These are phyloP conservation scores for Sebastes steindachneri DNA, from an alignment of 2,797 vertebrate genomes.

Conservation along the genomic window DNA sequence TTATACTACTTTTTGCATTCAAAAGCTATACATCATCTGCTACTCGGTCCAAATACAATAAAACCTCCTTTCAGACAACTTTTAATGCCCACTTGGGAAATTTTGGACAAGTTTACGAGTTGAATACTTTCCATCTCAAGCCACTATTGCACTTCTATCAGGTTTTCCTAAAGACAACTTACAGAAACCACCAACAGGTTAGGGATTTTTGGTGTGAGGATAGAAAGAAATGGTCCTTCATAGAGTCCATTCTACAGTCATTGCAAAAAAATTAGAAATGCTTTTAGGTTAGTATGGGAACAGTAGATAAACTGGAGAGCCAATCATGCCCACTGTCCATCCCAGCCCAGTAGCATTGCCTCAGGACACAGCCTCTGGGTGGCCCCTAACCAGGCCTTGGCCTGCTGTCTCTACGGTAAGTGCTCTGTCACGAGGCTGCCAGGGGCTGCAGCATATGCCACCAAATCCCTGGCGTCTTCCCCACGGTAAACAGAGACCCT, in stretches of 20 bases:
- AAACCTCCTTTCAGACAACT: background rate
- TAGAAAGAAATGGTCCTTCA: background rate
- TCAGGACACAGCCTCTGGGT: slow-evolving; percentile 80
- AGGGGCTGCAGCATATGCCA: slow-evolving; percentile 86
- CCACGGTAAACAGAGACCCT: slow-evolving; percentile 81
- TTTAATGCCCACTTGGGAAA: background rate
- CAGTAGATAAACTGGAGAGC: slow-evolving; percentile 56
- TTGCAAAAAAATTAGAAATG: slow-evolving; percentile 31
- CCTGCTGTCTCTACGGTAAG: slow-evolving; percentile 83
- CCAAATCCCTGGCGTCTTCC: slow-evolving; percentile 81
- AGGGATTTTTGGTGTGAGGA: background rate
- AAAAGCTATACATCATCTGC: background rate
- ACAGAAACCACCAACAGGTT: background rate
- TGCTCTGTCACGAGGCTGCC: slow-evolving; percentile 87
- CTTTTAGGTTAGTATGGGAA: slow-evolving; percentile 48
- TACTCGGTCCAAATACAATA: background rate
- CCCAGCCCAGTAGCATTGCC: slow-evolving; percentile 80
- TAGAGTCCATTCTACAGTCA: slow-evolving; percentile 5
- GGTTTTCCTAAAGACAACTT: background rate
- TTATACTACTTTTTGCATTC: background rate
- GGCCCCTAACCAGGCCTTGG: slow-evolving; percentile 77
- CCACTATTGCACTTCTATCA: background rate
- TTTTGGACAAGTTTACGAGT: background rate
- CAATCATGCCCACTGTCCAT: slow-evolving; percentile 67
- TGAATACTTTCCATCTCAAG: background rate